phyloP scores from a whole-genome alignment of 2,888 invertebrate genomes.

The Flabesymbios commensalis region DNA sequence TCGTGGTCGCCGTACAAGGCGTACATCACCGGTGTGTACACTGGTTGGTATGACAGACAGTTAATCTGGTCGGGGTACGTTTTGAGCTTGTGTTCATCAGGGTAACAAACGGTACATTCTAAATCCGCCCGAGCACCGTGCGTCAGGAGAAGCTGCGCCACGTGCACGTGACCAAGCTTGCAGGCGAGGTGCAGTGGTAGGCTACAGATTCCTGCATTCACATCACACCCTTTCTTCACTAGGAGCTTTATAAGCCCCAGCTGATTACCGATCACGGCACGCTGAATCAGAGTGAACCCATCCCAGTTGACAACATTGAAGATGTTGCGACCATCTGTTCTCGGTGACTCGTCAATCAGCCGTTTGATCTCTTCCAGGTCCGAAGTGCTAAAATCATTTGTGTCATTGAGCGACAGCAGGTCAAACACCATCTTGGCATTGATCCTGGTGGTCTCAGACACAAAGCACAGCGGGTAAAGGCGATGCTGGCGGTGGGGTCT shows the following conservation, averaged over 20 bases:
- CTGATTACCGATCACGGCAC: constrained; percentile 74
- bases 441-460: constrained; percentile 28
- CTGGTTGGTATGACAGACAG: constrained; percentile 46
- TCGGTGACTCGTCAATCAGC: constrained; percentile 31
- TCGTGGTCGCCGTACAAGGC: constrained; percentile 53
- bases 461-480: constrained; percentile 35
- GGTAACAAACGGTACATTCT: constrained; percentile 77
- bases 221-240: constrained; percentile 66
- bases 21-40: constrained; percentile 54
- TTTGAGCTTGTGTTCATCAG: constrained; percentile 68
- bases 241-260: constrained; percentile 68
- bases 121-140: constrained; percentile 75
- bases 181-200: constrained; percentile 77
- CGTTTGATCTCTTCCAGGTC: constrained; percentile 34
- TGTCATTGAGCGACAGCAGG: constrained; percentile 17
- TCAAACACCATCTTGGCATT: constrained; percentile 34
- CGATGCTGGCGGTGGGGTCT: constrained; percentile 32
- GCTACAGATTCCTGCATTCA: constrained; percentile 74
- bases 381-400: constrained; percentile 18
- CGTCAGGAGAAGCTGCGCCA: constrained; percentile 72
- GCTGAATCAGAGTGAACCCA: constrained; percentile 75
- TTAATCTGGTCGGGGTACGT: constrained; percentile 43
- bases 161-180: constrained; percentile 72
- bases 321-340: constrained; percentile 27
- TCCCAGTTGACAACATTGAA: constrained; percentile 48